Evolutionary conservation across 2,797 vertebrate species (phyloP).

Genomic region (Podarcis lilfordi): DNA sequence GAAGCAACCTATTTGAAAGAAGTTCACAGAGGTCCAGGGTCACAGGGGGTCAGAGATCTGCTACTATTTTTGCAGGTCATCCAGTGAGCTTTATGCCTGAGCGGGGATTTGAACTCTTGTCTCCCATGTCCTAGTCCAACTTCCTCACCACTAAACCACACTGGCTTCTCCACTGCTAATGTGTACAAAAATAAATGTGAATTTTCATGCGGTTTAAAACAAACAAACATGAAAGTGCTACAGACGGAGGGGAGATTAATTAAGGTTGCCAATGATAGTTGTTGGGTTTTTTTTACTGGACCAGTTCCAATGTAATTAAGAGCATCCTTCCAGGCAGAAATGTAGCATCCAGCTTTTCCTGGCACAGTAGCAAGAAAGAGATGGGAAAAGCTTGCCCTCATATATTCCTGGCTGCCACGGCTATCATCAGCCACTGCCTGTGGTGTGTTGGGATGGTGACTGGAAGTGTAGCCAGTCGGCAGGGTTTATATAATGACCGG

Average conservation of each 20-base stretch:
- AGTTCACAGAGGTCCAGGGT: too few relatives aligned
- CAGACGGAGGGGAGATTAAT: not conserved
- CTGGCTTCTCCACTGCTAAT: too few relatives aligned
- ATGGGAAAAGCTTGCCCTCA: not conserved
- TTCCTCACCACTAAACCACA: too few relatives aligned
- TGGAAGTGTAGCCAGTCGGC: not conserved
- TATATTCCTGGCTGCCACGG: not conserved
- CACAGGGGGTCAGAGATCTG: too few relatives aligned
- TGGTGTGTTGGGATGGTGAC: too few relatives aligned
- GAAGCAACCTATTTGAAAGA: not conserved
- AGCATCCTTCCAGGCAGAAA: not conserved
- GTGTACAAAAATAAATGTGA: too few relatives aligned
- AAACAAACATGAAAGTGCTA: not conserved
- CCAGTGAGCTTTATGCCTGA: too few relatives aligned
- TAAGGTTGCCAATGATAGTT: not conserved
- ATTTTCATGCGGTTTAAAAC: too few relatives aligned
- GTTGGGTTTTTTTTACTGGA: not conserved
- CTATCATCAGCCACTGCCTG: not conserved
- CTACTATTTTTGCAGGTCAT: too few relatives aligned
- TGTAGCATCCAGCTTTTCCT: not conserved
- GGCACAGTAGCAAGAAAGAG: not conserved
- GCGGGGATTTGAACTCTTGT: too few relatives aligned
- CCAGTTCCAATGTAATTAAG: not conserved
- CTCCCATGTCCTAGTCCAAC: too few relatives aligned
- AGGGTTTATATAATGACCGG: not conserved